A percentile compares a stretch with the other conserved stretches of the same genome.
These are phyloP conservation scores for Grammomys surdaster DNA, from an alignment of 2,113 vertebrate genomes.

Conservation along the genomic window DNA sequence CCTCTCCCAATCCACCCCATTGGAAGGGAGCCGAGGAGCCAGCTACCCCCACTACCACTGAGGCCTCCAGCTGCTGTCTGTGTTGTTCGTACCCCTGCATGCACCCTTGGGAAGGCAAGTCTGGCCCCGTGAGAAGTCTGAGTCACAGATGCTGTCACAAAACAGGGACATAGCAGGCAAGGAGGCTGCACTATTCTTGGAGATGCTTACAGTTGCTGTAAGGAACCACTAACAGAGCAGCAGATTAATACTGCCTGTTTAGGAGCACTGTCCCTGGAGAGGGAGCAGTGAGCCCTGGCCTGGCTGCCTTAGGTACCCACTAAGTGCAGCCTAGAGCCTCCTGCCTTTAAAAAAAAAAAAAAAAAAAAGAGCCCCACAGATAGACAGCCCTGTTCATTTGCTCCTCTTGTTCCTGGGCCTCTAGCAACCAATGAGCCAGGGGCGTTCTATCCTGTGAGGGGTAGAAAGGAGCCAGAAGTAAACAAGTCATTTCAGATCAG, in stretches of 20 bases:
- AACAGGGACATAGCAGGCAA: slow-evolving; percentile 25
- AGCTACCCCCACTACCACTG: no score
- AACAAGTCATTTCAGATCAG: not conserved
- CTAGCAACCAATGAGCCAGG: not conserved
- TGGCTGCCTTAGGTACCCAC: not conserved
- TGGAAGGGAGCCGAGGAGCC: not conserved
- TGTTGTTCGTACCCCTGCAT: not conserved
- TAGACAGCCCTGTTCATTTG: accelerated
- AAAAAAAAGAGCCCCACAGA: not conserved
- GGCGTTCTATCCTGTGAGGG: accelerated
- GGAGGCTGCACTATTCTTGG: slow-evolving; percentile 51
- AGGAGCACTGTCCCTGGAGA: not conserved
- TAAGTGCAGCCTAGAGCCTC: not conserved
- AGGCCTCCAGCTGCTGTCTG: not conserved
- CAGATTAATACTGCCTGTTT: slow-evolving; percentile 49
- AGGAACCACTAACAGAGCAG: slow-evolving; percentile 65
- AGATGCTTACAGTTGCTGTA: not conserved
- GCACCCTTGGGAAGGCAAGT: not conserved
- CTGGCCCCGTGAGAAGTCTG: slow-evolving; percentile 51
- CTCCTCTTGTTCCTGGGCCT: not conserved
- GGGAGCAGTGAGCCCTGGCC: not conserved
- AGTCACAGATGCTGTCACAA: slow-evolving; percentile 61
- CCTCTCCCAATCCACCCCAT: not conserved
- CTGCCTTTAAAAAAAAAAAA: not conserved
- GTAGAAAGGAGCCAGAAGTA: not conserved